These are phyloP conservation scores for Cephus nigrinus DNA, from an alignment of 2,888 invertebrate species.

Conservation along the genomic window DNA sequence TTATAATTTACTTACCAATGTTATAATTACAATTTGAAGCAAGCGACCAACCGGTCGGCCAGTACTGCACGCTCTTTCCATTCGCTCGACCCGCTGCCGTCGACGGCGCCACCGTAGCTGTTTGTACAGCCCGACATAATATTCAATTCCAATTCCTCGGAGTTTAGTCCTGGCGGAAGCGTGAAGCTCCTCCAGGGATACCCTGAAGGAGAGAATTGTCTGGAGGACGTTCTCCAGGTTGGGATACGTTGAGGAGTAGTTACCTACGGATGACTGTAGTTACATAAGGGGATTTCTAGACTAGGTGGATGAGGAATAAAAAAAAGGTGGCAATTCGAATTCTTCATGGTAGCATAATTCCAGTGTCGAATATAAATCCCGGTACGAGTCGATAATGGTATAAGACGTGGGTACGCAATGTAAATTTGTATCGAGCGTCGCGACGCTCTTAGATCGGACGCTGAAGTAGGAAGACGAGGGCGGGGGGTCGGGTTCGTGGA, in stretches of 20 bases:
- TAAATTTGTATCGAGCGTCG: background rate
- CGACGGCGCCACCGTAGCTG: conserved; percentile 37
- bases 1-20: conserved; percentile 66
- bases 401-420: background rate
- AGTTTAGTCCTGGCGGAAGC: conserved; percentile 49
- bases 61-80: background rate
- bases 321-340: background rate
- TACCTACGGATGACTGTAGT: background rate
- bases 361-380: background rate
- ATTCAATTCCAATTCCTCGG: conserved; percentile 64
- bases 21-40: conserved; percentile 65
- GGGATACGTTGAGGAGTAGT: background rate
- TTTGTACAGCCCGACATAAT: conserved; percentile 63
- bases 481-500: background rate
- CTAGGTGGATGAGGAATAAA: background rate
- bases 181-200: background rate
- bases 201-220: background rate
- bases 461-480: background rate
- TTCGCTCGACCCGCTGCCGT: background rate
- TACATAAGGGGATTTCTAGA: background rate
- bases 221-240: background rate
- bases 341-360: background rate
- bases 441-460: background rate
- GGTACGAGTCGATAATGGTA: background rate
- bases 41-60: background rate